These are phyloP conservation scores for Drosophila navojoa DNA, from an alignment of 1,140 invertebrate species.

Conservation along the genomic window DNA sequence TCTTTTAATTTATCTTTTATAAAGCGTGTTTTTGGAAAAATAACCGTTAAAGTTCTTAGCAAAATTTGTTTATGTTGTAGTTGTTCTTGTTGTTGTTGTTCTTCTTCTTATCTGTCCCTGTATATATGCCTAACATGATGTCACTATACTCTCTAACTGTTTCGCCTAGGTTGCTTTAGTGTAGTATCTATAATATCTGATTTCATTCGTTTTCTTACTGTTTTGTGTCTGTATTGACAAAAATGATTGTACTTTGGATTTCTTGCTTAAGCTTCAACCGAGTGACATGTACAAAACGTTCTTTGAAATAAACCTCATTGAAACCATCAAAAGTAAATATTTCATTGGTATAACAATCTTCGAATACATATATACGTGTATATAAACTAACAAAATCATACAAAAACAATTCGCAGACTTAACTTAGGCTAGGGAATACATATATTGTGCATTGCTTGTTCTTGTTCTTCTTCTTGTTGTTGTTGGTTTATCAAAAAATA, in stretches of 20 bases:
- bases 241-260: slow-evolving; percentile 82
- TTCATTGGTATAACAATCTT: slow-evolving; percentile 39
- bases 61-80: slow-evolving; percentile 54
- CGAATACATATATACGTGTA: slow-evolving; percentile 23
- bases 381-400: slow-evolving; percentile 23
- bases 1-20: slow-evolving; percentile 26
- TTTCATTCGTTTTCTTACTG: slow-evolving; percentile 14
- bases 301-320: slow-evolving; percentile 56
- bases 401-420: slow-evolving; percentile 13
- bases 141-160: slow-evolving; percentile 13
- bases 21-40: slow-evolving; percentile 63
- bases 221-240: slow-evolving; percentile 75
- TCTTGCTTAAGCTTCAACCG: slow-evolving; percentile 73
- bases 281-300: slow-evolving; percentile 53
- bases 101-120: slow-evolving; percentile 58
- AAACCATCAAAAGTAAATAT: slow-evolving; percentile 69
- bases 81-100: slow-evolving; percentile 19
- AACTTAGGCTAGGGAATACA: slow-evolving; percentile 74
- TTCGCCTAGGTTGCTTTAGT: slow-evolving; percentile 8
- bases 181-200: slow-evolving; percentile 9
- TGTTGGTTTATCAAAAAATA: slow-evolving; percentile 65
- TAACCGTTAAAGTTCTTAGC: slow-evolving; percentile 68
- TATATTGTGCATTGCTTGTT: slow-evolving; percentile 58
- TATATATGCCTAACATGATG: slow-evolving; percentile 51
- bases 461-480: slow-evolving; percentile 14